These are phyloP conservation scores for Hydrolagus colliei DNA, from an alignment of 2,797 vertebrate genomes.

Conservation along the genomic window DNA sequence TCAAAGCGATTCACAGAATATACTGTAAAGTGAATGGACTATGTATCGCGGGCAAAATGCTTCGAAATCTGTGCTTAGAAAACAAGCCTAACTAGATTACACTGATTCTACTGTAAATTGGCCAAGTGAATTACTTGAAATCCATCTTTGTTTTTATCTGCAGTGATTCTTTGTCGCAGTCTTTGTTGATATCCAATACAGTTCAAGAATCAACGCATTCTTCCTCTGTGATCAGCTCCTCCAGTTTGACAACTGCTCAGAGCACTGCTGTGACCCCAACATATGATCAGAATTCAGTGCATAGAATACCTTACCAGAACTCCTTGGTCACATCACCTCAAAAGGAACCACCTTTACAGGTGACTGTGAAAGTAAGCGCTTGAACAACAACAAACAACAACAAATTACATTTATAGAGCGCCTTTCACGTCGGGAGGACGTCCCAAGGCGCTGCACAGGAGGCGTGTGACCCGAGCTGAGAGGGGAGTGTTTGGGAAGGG, in stretches of 20 bases:
- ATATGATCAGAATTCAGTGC: conserved; percentile 72
- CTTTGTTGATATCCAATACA: conserved; percentile 71
- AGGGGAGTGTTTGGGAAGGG: too few relatives aligned
- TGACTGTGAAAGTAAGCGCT: background rate
- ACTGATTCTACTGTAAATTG: too few relatives aligned
- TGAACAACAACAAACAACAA: too few relatives aligned
- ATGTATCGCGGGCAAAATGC: too few relatives aligned
- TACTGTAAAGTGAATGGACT: too few relatives aligned
- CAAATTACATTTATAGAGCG: too few relatives aligned
- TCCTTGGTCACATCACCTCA: conserved; percentile 61
- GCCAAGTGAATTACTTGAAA: background rate
- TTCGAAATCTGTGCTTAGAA: too few relatives aligned
- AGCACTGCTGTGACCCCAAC: conserved; percentile 60
- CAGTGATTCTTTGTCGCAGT: conserved; percentile 79
- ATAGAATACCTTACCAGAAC: conserved; percentile 60
- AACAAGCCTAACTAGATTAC: too few relatives aligned
- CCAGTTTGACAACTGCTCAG: conserved; percentile 67
- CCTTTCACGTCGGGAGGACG: too few relatives aligned
- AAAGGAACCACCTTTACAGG: conserved; percentile 50
- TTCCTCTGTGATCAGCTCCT: conserved; percentile 64
- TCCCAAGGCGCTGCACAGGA: too few relatives aligned
- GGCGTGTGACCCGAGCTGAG: too few relatives aligned
- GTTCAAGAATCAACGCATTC: conserved; percentile 76
- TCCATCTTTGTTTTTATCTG: conserved; percentile 23
- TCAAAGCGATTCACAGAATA: too few relatives aligned